phyloP scores from a whole-genome alignment of 2,888 invertebrate species.

The Drymonia ruficornis region DNA sequence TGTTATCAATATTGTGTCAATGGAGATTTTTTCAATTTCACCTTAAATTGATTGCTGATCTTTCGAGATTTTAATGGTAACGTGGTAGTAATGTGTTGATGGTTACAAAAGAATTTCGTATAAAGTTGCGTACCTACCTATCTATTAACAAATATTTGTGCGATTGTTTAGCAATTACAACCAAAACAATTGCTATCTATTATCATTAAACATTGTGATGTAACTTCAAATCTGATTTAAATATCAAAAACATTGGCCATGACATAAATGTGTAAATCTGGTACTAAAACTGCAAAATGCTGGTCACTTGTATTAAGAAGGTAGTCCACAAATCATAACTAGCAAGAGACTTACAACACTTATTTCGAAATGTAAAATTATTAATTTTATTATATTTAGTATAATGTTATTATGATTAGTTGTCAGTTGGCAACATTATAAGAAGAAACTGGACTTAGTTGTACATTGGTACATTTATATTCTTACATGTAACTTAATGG shows the following conservation, averaged over 20 bases:
- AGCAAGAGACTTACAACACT: too few relatives aligned
- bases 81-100: too few relatives aligned
- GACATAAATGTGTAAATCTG: background rate
- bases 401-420: too few relatives aligned
- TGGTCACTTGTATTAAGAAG: too few relatives aligned
- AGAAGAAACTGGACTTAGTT: background rate
- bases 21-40: too few relatives aligned
- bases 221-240: background rate
- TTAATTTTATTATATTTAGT: too few relatives aligned
- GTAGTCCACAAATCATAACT: too few relatives aligned
- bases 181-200: background rate
- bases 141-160: background rate
- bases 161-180: background rate
- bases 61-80: too few relatives aligned
- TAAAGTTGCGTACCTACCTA: background rate
- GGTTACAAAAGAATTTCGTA: background rate
- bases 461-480: background rate
- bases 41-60: too few relatives aligned
- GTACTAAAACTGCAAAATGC: background rate
- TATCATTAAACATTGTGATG: background rate
- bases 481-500: background rate
- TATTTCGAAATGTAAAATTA: too few relatives aligned
- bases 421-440: background rate
- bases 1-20: too few relatives aligned
- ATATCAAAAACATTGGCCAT: slow-evolving; percentile 1